These are phyloP conservation scores for Centropus unirufus DNA, from an alignment of 2,113 vertebrate species.

Conservation along the genomic window DNA sequence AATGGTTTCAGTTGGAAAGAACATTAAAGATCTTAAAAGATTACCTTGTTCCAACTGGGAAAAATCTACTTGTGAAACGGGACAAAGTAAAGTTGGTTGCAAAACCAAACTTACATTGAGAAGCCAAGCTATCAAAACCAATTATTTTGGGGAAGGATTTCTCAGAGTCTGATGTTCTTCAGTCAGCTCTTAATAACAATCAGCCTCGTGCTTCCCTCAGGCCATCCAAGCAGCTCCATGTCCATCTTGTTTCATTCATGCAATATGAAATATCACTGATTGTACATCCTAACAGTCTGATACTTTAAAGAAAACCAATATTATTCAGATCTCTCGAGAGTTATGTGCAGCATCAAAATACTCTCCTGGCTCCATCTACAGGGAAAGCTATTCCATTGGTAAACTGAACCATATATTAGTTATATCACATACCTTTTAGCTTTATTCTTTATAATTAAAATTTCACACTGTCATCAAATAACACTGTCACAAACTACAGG, in stretches of 20 bases:
- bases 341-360: background rate
- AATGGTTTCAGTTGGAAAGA: no score
- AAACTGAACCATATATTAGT: background rate
- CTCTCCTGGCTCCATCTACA: background rate
- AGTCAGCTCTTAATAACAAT: background rate
- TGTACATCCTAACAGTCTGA: background rate
- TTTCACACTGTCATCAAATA: background rate
- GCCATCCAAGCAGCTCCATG: background rate
- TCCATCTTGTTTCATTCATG: background rate
- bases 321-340: background rate
- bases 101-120: background rate
- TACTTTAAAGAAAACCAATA: background rate
- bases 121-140: background rate
- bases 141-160: background rate
- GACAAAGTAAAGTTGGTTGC: background rate
- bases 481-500: background rate
- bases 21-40: no score
- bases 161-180: background rate
- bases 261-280: background rate
- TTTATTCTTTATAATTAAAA: background rate
- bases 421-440: background rate
- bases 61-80: background rate
- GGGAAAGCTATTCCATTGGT: background rate
- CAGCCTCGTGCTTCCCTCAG: background rate
- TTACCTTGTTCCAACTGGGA: no score